Evolutionary conservation across 2,797 vertebrate species (phyloP), one percentile per base, ranked within the genome.

Genomic region (Parauchenoglanis punctatus): DNA sequence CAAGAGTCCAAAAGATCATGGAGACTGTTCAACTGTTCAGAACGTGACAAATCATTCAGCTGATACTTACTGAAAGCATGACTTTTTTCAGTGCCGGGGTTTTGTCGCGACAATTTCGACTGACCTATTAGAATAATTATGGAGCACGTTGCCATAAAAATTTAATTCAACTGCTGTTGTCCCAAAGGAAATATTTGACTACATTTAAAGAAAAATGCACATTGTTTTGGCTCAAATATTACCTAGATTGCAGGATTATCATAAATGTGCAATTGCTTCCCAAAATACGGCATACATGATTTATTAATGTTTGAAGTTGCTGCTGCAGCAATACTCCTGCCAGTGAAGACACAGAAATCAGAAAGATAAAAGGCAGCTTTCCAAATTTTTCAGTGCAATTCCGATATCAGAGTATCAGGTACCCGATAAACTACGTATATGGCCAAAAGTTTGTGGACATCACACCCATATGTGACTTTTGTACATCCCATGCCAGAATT

Each of bases 1-100:
- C 63, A 78, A 46, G 44, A 56, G 44, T 68, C 58, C 40, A 84
- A 46, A 46, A 63, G 77, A 80, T 72, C 20, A 72, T 44, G 73
- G 25, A 81, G 81, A 58, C 72, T 49, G 25, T 67, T 25, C 46
- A 7, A 31, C 35, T 63, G 23, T 31, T 59, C 31, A n/a, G 13
- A 81, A 44, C 25, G 28, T 52, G 61, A 46, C 8, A 3, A 67
- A 83, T 83, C 52, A 67, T 65, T 59, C 54, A 78, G 54, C 52
- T 20, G 75, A 77, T 58, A 61, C 54, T 28, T 77, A 40, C 35
- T 17, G 11, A 18, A 49, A 17, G 2, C 78, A 40, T n/a, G 59
- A 65, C 35, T 82, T 73, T 73, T 46, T 23, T 3, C 20, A 73
- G 20, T 46, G 25, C 25, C 25, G 2, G 17, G 52, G 75, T 8